Evolutionary conservation across 2,888 invertebrate genomes (phyloP), one percentile per base, ranked within the genome.

Genomic region (Melanargia galathea): DNA sequence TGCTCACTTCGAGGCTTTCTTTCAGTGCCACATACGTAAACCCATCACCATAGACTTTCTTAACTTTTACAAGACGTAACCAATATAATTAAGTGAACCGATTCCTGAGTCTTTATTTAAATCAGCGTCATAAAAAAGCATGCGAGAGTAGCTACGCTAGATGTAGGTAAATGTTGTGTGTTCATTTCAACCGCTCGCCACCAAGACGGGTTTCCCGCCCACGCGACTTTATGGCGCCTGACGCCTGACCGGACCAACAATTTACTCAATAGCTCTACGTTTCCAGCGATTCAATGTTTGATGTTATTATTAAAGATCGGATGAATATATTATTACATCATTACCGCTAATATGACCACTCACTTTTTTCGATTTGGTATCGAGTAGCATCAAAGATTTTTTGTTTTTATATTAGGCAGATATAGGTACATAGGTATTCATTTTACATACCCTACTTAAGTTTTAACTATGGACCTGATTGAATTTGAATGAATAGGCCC

Each of bases 181-280:
- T 76, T 75, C 74, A 73, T 78, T 76, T 79, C 75, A 78, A 77
- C n/a, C 76, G 78, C 76, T 78, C 77, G 82, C 80, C 79, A 78
- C 78, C 75, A 82, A 86, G 87, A 90, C 89, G 87, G 90, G 90
- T 83, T 87, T 88, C 87, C 87, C 90, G 87, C 89, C 89, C 83
- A 89, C 89, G 86, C 90, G 90, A 90, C 90, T 80, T 80, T 71
- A 77, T 84, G 90, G 90, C 90, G 90, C 90, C 90, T 76, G 84
- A 75, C 90, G 90, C 90, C 90, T 77, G 84, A 75, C 77, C 83
- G 80, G 78, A 79, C 71, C 71, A 71, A 75, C 78, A 78, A 81
- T 81, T 81, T 83, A 82, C 81, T 82, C 77, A 79, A 80, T 80
- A 81, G 78, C 76, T n/a, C n/a, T 76, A 75, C 73, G 74, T 77